Evolutionary conservation across 2,888 invertebrate genomes (phyloP).

Genomic region (Timandra comae): DNA sequence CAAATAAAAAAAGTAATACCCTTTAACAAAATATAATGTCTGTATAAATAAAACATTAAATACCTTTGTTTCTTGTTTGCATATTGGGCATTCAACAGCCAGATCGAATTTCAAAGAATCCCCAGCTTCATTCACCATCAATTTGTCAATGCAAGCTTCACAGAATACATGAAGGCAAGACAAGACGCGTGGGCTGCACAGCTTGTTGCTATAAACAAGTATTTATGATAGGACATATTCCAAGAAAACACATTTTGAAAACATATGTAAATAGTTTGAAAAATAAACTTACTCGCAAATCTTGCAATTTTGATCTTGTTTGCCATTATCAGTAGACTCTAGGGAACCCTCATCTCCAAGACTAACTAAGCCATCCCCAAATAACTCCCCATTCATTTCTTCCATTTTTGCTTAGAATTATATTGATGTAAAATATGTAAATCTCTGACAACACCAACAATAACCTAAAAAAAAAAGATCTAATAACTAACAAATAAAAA

Average conservation of each 20-base stretch:
- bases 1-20: conserved; percentile 7
- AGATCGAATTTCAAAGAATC: conserved; percentile 80
- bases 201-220: conserved; percentile 78
- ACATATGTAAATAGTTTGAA: conserved; percentile 2
- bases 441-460: conserved; percentile 60
- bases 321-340: conserved; percentile 67
- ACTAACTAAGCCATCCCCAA: conserved; percentile 67
- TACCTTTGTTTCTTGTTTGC: conserved; percentile 91
- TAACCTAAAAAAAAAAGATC: conserved; percentile 56
- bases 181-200: conserved; percentile 90
- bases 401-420: conserved; percentile 78
- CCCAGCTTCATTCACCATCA: conserved; percentile 83
- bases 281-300: conserved; percentile 78
- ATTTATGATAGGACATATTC: not conserved
- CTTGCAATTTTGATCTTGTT: conserved; percentile 79
- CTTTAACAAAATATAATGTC: not conserved
- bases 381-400: conserved; percentile 74
- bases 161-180: conserved; percentile 97
- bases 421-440: conserved; percentile 58
- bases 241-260: conserved; percentile 4
- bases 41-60: not conserved
- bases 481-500: too few species aligned
- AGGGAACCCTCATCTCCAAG: conserved; percentile 70
- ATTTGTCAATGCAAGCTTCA: conserved; percentile 91
- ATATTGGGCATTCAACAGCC: conserved; percentile 85